Evolutionary conservation across 2,888 invertebrate genomes (phyloP).

Genomic region (Rosalia funebris): DNA sequence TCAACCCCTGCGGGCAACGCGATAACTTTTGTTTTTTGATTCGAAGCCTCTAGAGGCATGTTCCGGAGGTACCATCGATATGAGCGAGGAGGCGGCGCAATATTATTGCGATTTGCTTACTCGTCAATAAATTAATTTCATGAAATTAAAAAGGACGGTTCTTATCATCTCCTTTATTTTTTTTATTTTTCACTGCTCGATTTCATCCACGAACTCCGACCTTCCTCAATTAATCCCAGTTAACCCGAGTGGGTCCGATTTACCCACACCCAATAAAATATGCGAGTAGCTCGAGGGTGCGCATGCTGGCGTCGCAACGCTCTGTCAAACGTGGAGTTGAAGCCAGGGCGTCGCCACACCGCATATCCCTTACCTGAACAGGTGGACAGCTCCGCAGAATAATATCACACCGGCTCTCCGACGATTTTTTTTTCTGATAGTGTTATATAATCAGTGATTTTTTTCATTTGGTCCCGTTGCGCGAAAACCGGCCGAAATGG

Average conservation of each 20-base stretch:
- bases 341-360: slow-evolving; percentile 62
- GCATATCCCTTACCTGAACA: slow-evolving; percentile 56
- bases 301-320: slow-evolving; percentile 57
- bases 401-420: slow-evolving; percentile 32
- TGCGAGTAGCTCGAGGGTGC: slow-evolving; percentile 43
- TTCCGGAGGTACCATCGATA: too few relatives aligned
- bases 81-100: too few relatives aligned
- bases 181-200: too few relatives aligned
- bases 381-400: slow-evolving; percentile 50
- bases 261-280: slow-evolving; percentile 15
- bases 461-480: neutral
- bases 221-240: too few relatives aligned
- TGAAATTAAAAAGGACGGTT: too few relatives aligned
- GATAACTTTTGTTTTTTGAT: too few relatives aligned
- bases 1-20: too few relatives aligned
- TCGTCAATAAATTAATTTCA: too few relatives aligned
- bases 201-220: too few relatives aligned
- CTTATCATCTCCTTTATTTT: too few relatives aligned
- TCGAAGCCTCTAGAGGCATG: too few relatives aligned
- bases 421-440: slow-evolving; percentile 25
- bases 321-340: slow-evolving; percentile 62
- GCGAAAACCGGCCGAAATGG: slow-evolving; percentile 23
- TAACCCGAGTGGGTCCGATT: slow-evolving; percentile 23
- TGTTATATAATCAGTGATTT: slow-evolving; percentile 28
- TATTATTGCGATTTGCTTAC: too few relatives aligned